Evolutionary conservation across 2,113 vertebrate species (phyloP).

Genomic region (Gila orcuttii): DNA sequence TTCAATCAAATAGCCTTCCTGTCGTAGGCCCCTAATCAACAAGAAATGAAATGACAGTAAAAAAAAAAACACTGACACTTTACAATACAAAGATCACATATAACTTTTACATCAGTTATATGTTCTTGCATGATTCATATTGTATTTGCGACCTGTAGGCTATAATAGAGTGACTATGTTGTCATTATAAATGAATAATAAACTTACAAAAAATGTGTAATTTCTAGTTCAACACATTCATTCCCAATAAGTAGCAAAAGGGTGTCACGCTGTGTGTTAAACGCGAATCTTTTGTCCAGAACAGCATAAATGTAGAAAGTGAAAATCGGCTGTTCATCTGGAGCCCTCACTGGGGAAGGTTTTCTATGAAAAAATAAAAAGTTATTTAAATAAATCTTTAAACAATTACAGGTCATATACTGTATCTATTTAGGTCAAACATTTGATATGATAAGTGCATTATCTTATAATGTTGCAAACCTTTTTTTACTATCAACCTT

Average conservation of each 20-base stretch:
- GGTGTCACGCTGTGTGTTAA: background rate
- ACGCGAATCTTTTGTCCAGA: conserved; percentile 68
- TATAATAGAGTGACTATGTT: background rate
- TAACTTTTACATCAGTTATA: background rate
- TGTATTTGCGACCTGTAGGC: background rate
- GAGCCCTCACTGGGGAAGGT: conserved; percentile 48
- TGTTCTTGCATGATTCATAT: background rate
- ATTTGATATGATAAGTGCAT: too few relatives aligned
- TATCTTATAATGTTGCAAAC: background rate
- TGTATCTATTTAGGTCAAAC: background rate
- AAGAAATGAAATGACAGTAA: background rate
- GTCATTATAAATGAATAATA: background rate
- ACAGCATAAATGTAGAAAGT: conserved; percentile 70
- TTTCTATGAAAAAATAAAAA: conserved; percentile 53
- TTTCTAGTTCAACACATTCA: background rate
- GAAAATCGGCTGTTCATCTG: conserved; percentile 50
- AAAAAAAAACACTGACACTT: background rate
- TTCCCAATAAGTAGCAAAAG: background rate
- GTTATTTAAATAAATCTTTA: background rate
- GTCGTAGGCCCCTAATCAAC: conserved; percentile 30
- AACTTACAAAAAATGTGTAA: conserved; percentile 65
- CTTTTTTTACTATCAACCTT: conserved; percentile 17
- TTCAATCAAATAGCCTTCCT: conserved; percentile 63
- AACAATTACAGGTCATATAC: background rate
- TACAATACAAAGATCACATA: background rate